Conservation (phyloP, 2,888 invertebrate genomes). For the Suillia variegata region DNA sequence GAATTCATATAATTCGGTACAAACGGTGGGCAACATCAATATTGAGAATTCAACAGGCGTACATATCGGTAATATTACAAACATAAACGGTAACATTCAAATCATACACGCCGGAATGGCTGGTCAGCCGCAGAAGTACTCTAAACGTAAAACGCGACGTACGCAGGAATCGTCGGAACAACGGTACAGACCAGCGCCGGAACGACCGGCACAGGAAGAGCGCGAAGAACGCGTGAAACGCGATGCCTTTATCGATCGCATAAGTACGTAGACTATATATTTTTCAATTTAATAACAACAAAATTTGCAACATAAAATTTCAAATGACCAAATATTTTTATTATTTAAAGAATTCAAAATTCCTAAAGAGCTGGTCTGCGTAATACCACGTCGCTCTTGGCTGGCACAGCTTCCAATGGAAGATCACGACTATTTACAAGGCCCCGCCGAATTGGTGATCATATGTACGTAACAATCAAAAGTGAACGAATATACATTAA, state of each 20-base stretch:
- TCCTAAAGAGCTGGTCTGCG: constrained; percentile 44
- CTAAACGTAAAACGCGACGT: constrained; percentile 1
- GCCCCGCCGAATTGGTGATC: constrained; percentile 62
- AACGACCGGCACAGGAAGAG: constrained; percentile 31
- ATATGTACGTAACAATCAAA: constrained; percentile 60
- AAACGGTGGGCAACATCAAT: constrained; percentile 55
- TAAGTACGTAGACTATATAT: constrained; percentile 34
- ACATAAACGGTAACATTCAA: constrained; percentile 62
- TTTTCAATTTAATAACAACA: neutral
- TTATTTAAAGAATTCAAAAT: constrained; percentile 41
- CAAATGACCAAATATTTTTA: neutral
- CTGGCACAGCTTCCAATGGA: constrained; percentile 62
- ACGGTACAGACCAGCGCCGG: neutral
- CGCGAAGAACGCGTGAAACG: constrained; percentile 41
- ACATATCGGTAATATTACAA: constrained; percentile 63
- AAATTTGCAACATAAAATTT: neutral
- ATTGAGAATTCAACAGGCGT: constrained; percentile 62
- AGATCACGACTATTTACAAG: constrained; percentile 45
- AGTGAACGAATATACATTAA: too few species aligned
- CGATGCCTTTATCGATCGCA: constrained; percentile 46
- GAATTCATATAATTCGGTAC: constrained; percentile 50
- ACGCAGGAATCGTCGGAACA: neutral
- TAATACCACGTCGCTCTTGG: constrained; percentile 61
- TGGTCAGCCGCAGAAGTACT: constrained; percentile 25
- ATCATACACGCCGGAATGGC: constrained; percentile 38